Evolutionary conservation across 2,113 vertebrate species (phyloP).

Genomic region (Centropus bengalensis): DNA sequence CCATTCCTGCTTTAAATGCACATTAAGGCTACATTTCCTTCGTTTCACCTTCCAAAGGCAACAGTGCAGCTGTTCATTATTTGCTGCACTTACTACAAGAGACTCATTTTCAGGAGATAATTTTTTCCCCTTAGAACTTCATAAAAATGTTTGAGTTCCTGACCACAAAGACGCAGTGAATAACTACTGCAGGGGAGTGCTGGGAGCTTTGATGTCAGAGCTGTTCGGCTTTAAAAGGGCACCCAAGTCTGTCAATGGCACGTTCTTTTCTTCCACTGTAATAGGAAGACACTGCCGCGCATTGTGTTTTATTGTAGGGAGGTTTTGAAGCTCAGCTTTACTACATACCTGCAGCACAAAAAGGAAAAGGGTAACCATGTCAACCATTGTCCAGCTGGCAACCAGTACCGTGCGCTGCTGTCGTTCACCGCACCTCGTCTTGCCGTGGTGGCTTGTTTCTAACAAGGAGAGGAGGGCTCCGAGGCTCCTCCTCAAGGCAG

Average conservation of each 20-base stretch:
- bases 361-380: not conserved
- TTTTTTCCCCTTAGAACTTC: conserved; percentile 34
- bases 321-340: not conserved
- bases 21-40: not conserved
- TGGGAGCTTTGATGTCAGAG: conserved; percentile 8
- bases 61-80: conserved; percentile 3
- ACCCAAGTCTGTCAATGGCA: not conserved
- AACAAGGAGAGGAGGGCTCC: rapidly evolving
- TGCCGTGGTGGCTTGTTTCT: not conserved
- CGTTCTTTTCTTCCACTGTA: not conserved
- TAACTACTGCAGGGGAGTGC: not conserved
- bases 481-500: not conserved
- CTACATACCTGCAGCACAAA: not conserved
- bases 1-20: not conserved
- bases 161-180: not conserved
- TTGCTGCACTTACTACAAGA: conserved; percentile 25
- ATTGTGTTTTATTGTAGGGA: not conserved
- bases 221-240: conserved; percentile 3
- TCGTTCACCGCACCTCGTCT: rapidly evolving
- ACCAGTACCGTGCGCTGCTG: rapidly evolving
- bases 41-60: conserved; percentile 3
- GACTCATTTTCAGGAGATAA: conserved; percentile 28
- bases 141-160: not conserved
- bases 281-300: not conserved
- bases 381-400: not conserved